Conservation (phyloP, 2,888 invertebrate genomes). For the Lobophora halterata region DNA sequence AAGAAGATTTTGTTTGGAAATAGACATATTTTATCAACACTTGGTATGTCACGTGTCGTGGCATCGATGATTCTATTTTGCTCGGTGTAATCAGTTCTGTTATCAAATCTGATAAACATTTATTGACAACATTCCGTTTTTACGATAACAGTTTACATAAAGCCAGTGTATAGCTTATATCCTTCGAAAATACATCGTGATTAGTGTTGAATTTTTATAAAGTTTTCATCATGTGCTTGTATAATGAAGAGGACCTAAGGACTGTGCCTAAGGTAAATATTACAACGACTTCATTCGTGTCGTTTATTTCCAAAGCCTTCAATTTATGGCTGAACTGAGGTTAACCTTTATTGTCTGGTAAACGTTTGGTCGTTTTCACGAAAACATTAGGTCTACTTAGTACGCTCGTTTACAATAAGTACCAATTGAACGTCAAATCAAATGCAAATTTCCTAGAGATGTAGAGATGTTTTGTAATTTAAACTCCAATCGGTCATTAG, state of each 20-base stretch:
- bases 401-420: constrained; percentile 1
- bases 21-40: constrained; percentile 10
- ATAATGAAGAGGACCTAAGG: constrained; percentile 20
- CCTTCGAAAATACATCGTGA: constrained; percentile 5
- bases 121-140: constrained; percentile 25
- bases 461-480: too few relatives aligned
- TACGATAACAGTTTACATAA: constrained; percentile 20
- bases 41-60: constrained; percentile 19
- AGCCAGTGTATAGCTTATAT: constrained; percentile 12
- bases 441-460: constrained; percentile 13
- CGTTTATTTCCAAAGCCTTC: too few relatives aligned
- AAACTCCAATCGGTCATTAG: constrained; percentile 6
- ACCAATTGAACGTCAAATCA: constrained; percentile 10
- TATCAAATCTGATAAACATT: constrained; percentile 32
- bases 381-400: constrained; percentile 1
- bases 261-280: background rate
- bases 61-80: constrained; percentile 28
- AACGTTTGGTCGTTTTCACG: constrained; percentile 11
- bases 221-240: constrained; percentile 16
- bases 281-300: too few relatives aligned
- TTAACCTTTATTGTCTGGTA: constrained; percentile 5
- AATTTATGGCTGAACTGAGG: constrained; percentile 2
- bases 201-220: constrained; percentile 6
- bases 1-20: constrained; percentile 5
- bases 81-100: constrained; percentile 12